A percentile compares a stretch with the other conserved stretches of the same genome.
Evolutionary conservation across 2,888 invertebrate genomes (phyloP).

Genomic region (Nipponacmea schrenckii): DNA sequence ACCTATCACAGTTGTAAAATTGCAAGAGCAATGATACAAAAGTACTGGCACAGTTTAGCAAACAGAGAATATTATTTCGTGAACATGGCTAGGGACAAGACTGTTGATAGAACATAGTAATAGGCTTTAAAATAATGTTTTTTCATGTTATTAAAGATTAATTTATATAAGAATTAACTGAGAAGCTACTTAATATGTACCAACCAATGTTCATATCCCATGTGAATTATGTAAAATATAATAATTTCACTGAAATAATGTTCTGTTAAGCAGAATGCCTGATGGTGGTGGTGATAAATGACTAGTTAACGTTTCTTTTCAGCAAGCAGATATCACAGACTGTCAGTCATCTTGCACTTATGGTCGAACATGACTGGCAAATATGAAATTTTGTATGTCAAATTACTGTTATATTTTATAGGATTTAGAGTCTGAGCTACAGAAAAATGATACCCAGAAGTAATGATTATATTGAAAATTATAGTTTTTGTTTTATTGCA

Average conservation of each 20-base stretch:
- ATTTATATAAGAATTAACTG: constrained; percentile 2
- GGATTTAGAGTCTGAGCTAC: constrained; percentile 9
- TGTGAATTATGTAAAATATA: constrained; percentile 5
- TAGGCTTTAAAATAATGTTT: not conserved
- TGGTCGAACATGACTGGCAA: constrained; percentile 5
- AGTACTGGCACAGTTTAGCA: not conserved
- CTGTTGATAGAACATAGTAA: not conserved
- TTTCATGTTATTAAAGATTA: not conserved
- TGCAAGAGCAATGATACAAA: constrained; percentile 1
- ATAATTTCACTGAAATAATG: not conserved
- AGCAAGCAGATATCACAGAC: too few species aligned
- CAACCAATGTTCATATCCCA: constrained; percentile 3
- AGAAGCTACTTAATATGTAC: constrained; percentile 1
- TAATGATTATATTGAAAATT: constrained; percentile 2
- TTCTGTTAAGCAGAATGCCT: constrained; percentile 1
- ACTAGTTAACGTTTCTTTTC: too few species aligned
- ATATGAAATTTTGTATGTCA: not conserved
- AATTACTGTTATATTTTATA: constrained; percentile 8
- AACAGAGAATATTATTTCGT: not conserved
- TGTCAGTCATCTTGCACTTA: constrained; percentile 3
- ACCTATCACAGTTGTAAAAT: constrained; percentile 2
- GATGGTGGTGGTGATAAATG: too few species aligned
- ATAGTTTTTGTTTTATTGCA: constrained; percentile 1
- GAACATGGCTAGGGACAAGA: not conserved
- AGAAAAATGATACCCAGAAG: constrained; percentile 2